A percentile compares a stretch with the other conserved stretches of the same genome.
phyloP scores from a whole-genome alignment of 2,113 vertebrate genomes.

The Bubalus kerabau region DNA sequence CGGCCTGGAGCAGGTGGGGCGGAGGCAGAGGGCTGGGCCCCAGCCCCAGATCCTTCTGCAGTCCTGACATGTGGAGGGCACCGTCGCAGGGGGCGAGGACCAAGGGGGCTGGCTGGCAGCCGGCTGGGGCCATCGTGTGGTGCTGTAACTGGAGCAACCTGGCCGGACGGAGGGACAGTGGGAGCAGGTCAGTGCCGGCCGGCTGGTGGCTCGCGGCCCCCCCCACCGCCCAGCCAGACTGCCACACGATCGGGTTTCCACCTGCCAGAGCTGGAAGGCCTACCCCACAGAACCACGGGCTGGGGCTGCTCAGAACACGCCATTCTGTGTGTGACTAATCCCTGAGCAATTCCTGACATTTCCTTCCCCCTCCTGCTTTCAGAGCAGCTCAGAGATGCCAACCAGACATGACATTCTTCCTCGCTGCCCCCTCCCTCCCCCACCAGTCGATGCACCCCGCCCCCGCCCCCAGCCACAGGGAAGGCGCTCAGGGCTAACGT shows the following conservation, averaged over 20 bases:
- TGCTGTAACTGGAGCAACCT: constrained; percentile 96
- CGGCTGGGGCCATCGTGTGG: constrained; percentile 79
- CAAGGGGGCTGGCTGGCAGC: constrained; percentile 67
- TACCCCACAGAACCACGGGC: background rate
- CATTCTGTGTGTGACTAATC: background rate
- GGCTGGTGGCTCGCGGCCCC: too few species aligned
- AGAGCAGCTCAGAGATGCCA: constrained; percentile 59
- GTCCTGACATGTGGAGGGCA: constrained; percentile 74
- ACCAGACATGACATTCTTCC: constrained; percentile 47
- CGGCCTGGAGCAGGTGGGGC: constrained; percentile 73
- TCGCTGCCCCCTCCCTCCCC: background rate
- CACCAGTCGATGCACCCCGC: background rate
- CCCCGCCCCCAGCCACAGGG: fast-evolving
- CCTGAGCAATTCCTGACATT: constrained; percentile 60
- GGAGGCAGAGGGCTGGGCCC: constrained; percentile 77
- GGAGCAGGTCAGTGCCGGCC: background rate
- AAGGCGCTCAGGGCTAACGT: background rate
- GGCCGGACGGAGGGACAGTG: background rate
- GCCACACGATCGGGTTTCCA: background rate
- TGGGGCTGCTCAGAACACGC: constrained; percentile 56
- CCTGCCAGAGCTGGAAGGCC: background rate
- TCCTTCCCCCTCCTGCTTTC: constrained; percentile 15
- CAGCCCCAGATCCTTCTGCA: constrained; percentile 79
- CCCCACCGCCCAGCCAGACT: fast-evolving
- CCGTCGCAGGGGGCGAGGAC: constrained; percentile 69